A percentile compares a stretch with the other conserved stretches of the same genome.
Evolutionary conservation across 2,888 invertebrate genomes (phyloP).

Genomic region (Argyresthia albistria): DNA sequence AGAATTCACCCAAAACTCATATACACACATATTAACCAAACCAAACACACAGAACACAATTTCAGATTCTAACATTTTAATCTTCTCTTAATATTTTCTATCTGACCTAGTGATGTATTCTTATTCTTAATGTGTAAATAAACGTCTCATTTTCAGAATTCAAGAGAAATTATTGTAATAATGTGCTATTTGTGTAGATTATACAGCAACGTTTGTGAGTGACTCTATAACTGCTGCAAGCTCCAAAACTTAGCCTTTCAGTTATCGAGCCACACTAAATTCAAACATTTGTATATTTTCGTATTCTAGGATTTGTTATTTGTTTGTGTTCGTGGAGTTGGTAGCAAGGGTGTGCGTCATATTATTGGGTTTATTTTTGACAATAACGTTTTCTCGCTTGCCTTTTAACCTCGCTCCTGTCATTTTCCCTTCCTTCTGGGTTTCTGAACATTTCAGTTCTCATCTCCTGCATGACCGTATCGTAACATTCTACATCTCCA

Average conservation of each 20-base stretch:
- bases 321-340: constrained; percentile 69
- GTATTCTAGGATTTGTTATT: constrained; percentile 61
- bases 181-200: constrained; percentile 37
- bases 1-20: neutral
- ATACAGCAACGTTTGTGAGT: constrained; percentile 58
- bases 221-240: constrained; percentile 30
- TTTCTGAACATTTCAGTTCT: neutral
- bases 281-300: constrained; percentile 49
- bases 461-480: constrained; percentile 54
- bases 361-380: constrained; percentile 2
- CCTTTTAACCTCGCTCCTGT: constrained; percentile 57
- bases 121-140: constrained; percentile 68
- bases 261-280: constrained; percentile 37
- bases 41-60: constrained; percentile 5
- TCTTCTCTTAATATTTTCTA: constrained; percentile 68
- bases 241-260: constrained; percentile 6
- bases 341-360: constrained; percentile 41
- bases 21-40: neutral
- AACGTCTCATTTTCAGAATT: constrained; percentile 65
- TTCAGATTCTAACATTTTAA: constrained; percentile 46
- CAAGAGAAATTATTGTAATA: constrained; percentile 41
- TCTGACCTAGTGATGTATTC: constrained; percentile 63
- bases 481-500: constrained; percentile 38
- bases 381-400: constrained; percentile 67
- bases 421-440: constrained; percentile 42